Conservation (phyloP, 2,113 vertebrate species). For the Mungos mungo region DNA sequence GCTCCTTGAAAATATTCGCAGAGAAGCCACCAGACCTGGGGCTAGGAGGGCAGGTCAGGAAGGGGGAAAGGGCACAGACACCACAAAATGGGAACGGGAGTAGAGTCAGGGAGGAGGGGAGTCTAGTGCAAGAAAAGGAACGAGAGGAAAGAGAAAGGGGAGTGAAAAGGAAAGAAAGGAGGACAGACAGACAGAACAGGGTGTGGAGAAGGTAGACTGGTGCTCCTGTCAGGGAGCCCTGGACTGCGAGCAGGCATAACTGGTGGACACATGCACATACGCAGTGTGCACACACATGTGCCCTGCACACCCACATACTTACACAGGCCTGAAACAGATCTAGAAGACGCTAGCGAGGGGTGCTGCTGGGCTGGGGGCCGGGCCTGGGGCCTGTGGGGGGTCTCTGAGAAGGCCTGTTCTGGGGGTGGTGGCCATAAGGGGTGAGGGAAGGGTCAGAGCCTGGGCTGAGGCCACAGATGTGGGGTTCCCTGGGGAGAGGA, state of each 20-base stretch:
- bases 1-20: not conserved
- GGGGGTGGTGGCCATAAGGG: not conserved
- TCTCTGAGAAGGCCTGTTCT: not conserved
- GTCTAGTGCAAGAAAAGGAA: no score
- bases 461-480: not conserved
- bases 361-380: not conserved
- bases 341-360: not conserved
- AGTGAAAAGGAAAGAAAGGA: not conserved
- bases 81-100: not conserved
- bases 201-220: not conserved
- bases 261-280: not conserved
- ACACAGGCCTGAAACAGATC: not conserved
- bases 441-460: not conserved
- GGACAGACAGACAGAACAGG: not conserved
- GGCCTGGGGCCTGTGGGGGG: not conserved
- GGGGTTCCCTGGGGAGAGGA: not conserved
- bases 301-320: rapidly evolving
- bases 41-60: not conserved
- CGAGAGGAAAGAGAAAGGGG: not conserved
- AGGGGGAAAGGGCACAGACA: not conserved
- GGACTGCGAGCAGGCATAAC: not conserved
- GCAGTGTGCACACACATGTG: not conserved
- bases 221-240: not conserved
- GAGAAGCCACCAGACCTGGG: not conserved
- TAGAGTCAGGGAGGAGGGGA: not conserved